Conservation (phyloP, 2,797 vertebrate genomes). For the Tenualosa thibaudeaui region DNA sequence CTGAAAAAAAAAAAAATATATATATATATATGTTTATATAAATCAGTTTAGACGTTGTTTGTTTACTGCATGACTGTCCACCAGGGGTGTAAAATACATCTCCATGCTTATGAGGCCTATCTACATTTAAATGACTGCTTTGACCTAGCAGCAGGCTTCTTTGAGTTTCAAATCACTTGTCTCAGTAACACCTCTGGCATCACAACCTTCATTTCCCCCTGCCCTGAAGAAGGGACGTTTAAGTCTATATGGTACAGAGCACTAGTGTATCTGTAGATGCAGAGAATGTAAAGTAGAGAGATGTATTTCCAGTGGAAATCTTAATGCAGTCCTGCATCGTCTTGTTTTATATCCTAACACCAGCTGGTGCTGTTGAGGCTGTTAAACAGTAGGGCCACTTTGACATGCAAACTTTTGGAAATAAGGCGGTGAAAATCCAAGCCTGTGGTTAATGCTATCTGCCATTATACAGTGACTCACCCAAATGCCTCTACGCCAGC, state of each 20-base stretch:
- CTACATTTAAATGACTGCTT: constrained; percentile 20
- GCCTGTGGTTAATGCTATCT: constrained; percentile 18
- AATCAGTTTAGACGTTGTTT: background rate
- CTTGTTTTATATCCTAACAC: background rate
- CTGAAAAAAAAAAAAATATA: background rate
- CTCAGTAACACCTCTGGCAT: background rate
- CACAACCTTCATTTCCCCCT: background rate
- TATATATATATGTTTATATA: background rate
- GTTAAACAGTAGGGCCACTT: background rate
- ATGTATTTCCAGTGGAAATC: background rate
- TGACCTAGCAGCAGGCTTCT: background rate
- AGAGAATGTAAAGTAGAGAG: background rate
- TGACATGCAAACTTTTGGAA: background rate
- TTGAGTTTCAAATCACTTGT: background rate
- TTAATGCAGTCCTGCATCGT: background rate
- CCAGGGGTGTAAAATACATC: constrained; percentile 11
- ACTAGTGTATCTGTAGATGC: background rate
- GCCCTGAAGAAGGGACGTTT: background rate
- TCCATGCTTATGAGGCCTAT: constrained; percentile 16
- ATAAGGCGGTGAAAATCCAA: background rate
- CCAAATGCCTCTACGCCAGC: constrained; percentile 1
- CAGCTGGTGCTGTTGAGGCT: constrained; percentile 13
- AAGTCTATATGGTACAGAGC: background rate
- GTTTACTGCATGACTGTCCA: background rate
- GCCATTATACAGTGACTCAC: constrained; percentile 12